These are phyloP conservation scores for Scopus umbretta DNA, from an alignment of 2,113 vertebrate species.

Conservation along the genomic window DNA sequence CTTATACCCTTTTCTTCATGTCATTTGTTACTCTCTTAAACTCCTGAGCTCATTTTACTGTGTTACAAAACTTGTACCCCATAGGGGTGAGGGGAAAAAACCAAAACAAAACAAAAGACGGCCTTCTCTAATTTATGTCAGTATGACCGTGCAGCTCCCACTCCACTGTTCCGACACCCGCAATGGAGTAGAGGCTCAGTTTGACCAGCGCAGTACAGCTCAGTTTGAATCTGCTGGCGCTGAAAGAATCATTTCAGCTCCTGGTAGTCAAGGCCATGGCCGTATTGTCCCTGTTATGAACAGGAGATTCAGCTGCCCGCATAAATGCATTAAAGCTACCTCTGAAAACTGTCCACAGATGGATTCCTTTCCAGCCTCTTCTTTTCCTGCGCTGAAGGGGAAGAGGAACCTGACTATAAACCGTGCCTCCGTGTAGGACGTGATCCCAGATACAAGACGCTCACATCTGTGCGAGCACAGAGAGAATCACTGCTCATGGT, in stretches of 20 bases:
- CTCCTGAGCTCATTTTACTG: neutral
- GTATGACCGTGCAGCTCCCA: neutral
- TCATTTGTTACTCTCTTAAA: neutral
- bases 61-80: neutral
- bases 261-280: rapidly evolving
- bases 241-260: neutral
- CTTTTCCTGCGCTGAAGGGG: neutral
- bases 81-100: neutral
- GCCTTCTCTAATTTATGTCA: neutral
- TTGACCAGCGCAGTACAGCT: neutral
- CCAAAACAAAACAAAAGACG: rapidly evolving
- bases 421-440: neutral
- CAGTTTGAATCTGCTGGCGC: neutral
- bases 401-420: neutral
- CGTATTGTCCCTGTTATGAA: rapidly evolving
- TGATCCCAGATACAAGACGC: neutral
- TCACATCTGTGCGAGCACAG: neutral
- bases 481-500: neutral
- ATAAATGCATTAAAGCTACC: neutral
- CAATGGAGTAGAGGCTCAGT: neutral
- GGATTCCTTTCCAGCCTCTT: neutral
- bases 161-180: rapidly evolving
- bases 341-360: neutral
- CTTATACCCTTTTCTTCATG: neutral
- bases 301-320: neutral